A percentile compares a stretch with the other conserved stretches of the same genome.
These are phyloP conservation scores for Crematogaster levior DNA, from an alignment of 2,888 invertebrate genomes.

Conservation along the genomic window DNA sequence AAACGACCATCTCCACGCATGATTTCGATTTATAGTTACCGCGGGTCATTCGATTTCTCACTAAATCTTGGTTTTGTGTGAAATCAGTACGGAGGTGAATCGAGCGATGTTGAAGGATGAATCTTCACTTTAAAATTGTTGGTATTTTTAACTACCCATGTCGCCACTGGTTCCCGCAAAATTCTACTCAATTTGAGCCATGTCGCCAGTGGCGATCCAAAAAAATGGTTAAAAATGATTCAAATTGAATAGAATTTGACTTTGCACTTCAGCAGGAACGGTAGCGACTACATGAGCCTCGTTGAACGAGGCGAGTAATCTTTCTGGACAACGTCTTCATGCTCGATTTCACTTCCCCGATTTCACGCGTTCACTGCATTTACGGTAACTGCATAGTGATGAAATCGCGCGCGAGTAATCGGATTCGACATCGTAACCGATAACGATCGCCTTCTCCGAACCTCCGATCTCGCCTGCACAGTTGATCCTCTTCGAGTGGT, in stretches of 20 bases:
- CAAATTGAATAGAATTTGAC: too few species aligned
- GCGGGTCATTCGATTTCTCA: neutral
- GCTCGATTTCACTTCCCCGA: neutral
- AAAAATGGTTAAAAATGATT: too few species aligned
- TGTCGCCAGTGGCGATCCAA: too few species aligned
- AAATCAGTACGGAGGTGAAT: neutral
- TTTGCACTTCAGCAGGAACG: too few species aligned
- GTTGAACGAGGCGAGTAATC: neutral
- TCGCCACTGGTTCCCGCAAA: too few species aligned
- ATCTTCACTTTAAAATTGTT: too few species aligned
- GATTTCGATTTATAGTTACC: neutral
- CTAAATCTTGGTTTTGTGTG: neutral
- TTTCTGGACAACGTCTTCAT: neutral
- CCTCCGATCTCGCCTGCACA: neutral
- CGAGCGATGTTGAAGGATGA: neutral
- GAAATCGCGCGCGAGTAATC: neutral
- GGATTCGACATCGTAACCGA: constrained; percentile 3
- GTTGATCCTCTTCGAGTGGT: neutral
- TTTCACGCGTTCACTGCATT: neutral
- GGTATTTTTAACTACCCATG: too few species aligned
- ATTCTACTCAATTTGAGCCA: too few species aligned
- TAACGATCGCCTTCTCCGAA: neutral
- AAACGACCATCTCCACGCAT: constrained; percentile 2
- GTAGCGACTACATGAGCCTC: too few species aligned
- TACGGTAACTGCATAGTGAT: neutral